Evolutionary conservation across 2,888 invertebrate genomes (phyloP).

Genomic region (Ectemnius cavifrons): DNA sequence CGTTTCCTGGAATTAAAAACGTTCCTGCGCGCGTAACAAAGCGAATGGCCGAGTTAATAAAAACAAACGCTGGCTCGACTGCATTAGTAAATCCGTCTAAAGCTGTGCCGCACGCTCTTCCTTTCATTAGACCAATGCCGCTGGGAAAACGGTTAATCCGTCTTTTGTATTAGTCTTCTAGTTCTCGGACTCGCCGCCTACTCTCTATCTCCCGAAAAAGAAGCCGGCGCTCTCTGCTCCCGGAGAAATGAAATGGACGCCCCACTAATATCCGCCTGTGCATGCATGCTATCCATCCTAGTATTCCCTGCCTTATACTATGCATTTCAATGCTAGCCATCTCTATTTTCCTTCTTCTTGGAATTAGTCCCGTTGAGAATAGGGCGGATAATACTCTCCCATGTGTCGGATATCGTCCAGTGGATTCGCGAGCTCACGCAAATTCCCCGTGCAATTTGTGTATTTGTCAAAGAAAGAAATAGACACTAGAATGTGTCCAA

Average conservation of each 20-base stretch:
- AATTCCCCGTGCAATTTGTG: no score
- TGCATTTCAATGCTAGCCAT: no score
- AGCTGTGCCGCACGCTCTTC: constrained; percentile 42
- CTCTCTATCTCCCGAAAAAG: constrained; percentile 24
- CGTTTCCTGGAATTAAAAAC: constrained; percentile 35
- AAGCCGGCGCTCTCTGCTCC: not conserved
- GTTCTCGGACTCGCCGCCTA: constrained; percentile 10
- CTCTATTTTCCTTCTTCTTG: no score
- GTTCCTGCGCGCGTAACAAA: constrained; percentile 25
- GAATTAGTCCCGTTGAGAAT: no score
- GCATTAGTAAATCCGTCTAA: constrained; percentile 56
- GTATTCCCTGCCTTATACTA: not conserved
- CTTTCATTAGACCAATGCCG: constrained; percentile 30
- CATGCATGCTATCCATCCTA: not conserved
- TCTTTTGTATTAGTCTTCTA: constrained; percentile 48
- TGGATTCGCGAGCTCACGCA: no score
- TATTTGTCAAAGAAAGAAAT: no score
- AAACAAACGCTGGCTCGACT: constrained; percentile 51
- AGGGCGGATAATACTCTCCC: no score
- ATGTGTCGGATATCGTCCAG: no score
- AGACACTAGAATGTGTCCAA: no score
- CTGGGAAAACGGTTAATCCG: constrained; percentile 55
- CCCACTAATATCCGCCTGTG: not conserved
- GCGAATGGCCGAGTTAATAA: constrained; percentile 48
- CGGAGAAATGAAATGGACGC: constrained; percentile 16